Conservation (phyloP, 2,888 invertebrate genomes). For the Noctua fimbriata region DNA sequence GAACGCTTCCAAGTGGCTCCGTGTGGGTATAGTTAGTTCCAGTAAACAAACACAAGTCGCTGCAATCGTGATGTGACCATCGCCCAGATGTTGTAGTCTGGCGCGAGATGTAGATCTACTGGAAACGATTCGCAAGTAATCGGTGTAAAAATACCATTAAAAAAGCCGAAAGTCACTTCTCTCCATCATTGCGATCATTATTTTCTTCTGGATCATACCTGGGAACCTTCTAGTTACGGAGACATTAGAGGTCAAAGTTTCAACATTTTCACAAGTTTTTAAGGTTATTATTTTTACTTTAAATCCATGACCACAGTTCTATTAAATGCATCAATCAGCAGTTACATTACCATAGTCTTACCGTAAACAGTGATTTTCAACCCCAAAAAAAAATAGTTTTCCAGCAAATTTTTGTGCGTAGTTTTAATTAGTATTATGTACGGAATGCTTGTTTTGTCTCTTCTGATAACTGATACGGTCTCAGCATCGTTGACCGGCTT, state of each 20-base stretch:
- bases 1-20: conserved; percentile 70
- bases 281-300: too few species aligned
- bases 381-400: too few species aligned
- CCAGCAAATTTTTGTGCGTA: too few species aligned
- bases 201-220: neutral
- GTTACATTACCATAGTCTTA: too few species aligned
- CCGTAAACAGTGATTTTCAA: too few species aligned
- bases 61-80: conserved; percentile 81
- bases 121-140: conserved; percentile 45
- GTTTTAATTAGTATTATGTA: too few species aligned
- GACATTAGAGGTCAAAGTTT: too few species aligned
- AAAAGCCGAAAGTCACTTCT: neutral
- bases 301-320: too few species aligned
- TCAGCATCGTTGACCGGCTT: neutral
- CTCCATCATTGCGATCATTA: too few species aligned
- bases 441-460: neutral
- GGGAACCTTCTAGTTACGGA: too few species aligned
- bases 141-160: neutral
- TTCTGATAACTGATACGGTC: neutral
- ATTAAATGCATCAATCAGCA: too few species aligned
- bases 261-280: too few species aligned
- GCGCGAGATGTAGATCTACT: conserved; percentile 47
- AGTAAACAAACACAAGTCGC: conserved; percentile 81
- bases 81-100: conserved; percentile 76
- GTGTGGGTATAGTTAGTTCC: conserved; percentile 76